These are phyloP conservation scores for Coturnix japonica DNA, from an alignment of 2,113 vertebrate species.

Conservation along the genomic window DNA sequence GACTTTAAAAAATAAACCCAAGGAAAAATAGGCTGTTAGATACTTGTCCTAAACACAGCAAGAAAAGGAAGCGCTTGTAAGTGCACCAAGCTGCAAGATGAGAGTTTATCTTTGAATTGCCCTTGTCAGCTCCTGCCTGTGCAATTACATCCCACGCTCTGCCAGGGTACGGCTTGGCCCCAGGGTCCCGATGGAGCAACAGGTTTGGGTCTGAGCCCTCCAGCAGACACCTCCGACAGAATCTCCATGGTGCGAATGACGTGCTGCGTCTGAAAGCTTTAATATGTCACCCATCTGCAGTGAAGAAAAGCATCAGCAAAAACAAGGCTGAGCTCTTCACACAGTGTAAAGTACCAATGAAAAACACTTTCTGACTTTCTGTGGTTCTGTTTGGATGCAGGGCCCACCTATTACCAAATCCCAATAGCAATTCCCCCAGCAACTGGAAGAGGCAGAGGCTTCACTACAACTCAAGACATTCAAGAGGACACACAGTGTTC, in stretches of 20 bases:
- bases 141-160: neutral
- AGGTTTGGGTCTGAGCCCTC: neutral
- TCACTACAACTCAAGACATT: fast-evolving
- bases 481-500: neutral
- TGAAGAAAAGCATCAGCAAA: neutral
- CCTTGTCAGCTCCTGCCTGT: neutral
- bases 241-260: neutral
- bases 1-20: conserved; percentile 45
- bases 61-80: neutral
- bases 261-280: neutral
- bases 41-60: neutral
- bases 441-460: neutral
- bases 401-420: neutral
- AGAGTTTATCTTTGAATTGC: conserved; percentile 19
- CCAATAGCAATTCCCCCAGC: fast-evolving
- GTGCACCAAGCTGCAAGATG: neutral
- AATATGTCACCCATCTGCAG: neutral
- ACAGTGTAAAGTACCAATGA: too few relatives aligned
- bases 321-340: neutral
- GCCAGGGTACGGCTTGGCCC: neutral
- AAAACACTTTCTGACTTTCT: too few relatives aligned
- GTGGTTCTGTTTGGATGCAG: too few relatives aligned
- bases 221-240: neutral
- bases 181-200: neutral
- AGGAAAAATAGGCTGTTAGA: conserved; percentile 20